These are phyloP conservation scores for Merops nubicus DNA, from an alignment of 2,113 vertebrate genomes.

Conservation along the genomic window DNA sequence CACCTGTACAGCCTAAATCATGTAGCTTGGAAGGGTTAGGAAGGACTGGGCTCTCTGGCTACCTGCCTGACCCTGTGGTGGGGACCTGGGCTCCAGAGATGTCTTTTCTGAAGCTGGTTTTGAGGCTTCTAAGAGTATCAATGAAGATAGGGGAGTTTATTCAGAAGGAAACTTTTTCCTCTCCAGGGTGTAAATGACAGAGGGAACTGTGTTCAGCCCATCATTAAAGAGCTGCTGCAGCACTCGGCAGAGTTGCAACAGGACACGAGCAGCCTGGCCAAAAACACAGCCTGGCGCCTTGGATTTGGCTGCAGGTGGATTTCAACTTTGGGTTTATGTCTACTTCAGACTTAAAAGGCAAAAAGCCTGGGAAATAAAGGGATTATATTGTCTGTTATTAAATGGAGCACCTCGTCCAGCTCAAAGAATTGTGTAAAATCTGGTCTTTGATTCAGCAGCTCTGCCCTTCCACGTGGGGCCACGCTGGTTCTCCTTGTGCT, in stretches of 20 bases:
- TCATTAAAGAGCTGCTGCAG: constrained; percentile 7
- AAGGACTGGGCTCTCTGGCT: background rate
- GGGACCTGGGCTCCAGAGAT: background rate
- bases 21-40: background rate
- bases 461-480: background rate
- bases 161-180: background rate
- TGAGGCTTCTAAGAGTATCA: background rate
- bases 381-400: constrained; percentile 4
- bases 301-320: constrained; percentile 30
- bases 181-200: background rate
- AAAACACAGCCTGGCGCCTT: background rate
- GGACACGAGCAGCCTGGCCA: background rate
- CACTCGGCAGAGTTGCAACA: background rate
- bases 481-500: background rate
- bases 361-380: background rate
- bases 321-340: constrained; percentile 22
- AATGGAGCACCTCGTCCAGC: background rate
- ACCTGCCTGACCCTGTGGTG: background rate
- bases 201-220: background rate
- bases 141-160: background rate
- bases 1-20: background rate
- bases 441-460: background rate
- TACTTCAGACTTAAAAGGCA: background rate
- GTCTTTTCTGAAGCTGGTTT: background rate
- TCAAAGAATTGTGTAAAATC: background rate